Evolutionary conservation across 2,888 invertebrate species (phyloP), one percentile per base, ranked within the genome.

Genomic region (Pseudolycoriella hygida): DNA sequence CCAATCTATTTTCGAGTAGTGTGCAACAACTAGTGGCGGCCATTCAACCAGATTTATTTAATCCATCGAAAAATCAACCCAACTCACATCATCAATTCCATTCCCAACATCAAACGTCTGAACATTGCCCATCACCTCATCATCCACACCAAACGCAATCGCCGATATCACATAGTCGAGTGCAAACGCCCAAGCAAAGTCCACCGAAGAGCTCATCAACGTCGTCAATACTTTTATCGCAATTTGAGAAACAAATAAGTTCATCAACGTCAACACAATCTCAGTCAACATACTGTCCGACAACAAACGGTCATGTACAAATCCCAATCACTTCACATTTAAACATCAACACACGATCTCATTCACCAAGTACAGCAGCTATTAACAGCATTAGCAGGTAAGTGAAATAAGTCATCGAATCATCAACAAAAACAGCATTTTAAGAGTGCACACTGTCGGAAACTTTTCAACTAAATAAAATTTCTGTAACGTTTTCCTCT

Each of bases 11-110:
- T 50, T 73, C 81, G 37, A 81, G 77, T 56, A 77, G 79, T 52
- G 76, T 76, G 11, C 83, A 83, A 57, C 84, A 84, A 57, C 62
- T 85, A 48, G 67, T 85, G 17, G 81, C 80, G 57, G 80, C 82
- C 3, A 66, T 85, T 57, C 80, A 77, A 55, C 80, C 81, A 19
- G 80, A 80, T 59, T 73, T 81, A n/a, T 64, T 66, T 54, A 61
- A 63, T 0, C 58, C 59, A 1, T 59, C 60, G 15, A 60, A 61
- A 14, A 60, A 57, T 40, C 68, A 69, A 48, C 68, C 51, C 55
- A 1, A 39, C 58, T 40, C 52, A 15, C 56, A 54, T 41, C 54
- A 54, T 8, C 53, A 43, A 17, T 38, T 52, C 8, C 55, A 54
- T 40, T 45, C 40, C 34, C 67, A 65, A 55, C 57, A 44, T 53